Percentiles rank a stretch among this genome's conserved stretches.
Evolutionary conservation across 1,140 invertebrate species (phyloP).

Genomic region (Aporrectodea caliginosa): DNA sequence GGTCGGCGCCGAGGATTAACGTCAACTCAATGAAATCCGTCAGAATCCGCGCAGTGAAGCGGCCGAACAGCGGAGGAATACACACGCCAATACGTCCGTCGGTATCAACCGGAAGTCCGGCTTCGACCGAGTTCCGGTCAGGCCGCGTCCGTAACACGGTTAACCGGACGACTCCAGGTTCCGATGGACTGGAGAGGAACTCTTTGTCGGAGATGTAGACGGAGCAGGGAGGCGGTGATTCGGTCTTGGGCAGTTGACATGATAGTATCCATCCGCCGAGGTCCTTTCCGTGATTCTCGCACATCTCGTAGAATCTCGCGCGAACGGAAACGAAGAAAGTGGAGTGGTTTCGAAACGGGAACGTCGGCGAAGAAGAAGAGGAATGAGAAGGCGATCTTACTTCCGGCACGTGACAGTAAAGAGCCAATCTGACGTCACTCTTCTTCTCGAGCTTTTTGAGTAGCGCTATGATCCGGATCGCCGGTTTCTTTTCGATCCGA

Average conservation of each 20-base stretch:
- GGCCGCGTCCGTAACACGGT: not conserved
- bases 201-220: not conserved
- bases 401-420: not conserved
- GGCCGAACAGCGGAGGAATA: constrained; percentile 51
- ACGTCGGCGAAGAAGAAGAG: not conserved
- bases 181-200: not conserved
- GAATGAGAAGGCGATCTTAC: too few species aligned
- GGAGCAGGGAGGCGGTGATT: constrained; percentile 10
- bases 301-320: constrained; percentile 23
- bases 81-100: constrained; percentile 39
- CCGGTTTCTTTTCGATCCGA: constrained; percentile 5
- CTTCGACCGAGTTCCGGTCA: not conserved
- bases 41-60: constrained; percentile 39
- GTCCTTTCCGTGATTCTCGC: constrained; percentile 16
- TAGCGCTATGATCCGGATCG: constrained; percentile 10
- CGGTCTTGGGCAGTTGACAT: constrained; percentile 39
- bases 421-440: not conserved
- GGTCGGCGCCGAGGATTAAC: constrained; percentile 44
- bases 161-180: not conserved
- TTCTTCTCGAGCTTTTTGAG: not conserved
- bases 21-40: constrained; percentile 52
- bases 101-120: not conserved
- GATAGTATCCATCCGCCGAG: constrained; percentile 34
- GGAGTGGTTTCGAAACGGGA: not conserved
- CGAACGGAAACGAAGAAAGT: not conserved